Base-by-base conservation (phyloP, 2,888 invertebrate genomes). In the Hartigia nigra region DNA sequence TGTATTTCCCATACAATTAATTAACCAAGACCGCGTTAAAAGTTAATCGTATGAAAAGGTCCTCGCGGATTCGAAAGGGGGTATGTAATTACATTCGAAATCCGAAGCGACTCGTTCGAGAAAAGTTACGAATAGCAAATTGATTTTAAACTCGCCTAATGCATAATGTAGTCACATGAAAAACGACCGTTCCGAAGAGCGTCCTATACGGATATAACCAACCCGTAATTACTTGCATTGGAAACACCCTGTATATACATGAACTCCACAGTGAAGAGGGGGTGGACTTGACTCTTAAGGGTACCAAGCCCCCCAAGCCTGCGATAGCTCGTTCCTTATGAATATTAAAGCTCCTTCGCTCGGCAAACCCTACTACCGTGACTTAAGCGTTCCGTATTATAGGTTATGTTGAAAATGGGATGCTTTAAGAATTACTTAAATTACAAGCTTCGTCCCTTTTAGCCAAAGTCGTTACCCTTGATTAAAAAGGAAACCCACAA, bases 151-250 rank as follows among this genome's bases (percentile, higher is more conserved):
- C 76, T 76, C 77, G 70, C 55, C 79, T 55, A 35, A 80, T 80
- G 79, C 81, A 81, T 76, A 79, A 81, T 77, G 79, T 72, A 81
- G 72, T n/a, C 77, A 69, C 72, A 70, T 76, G 77, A 75, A 76
- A 77, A 76, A 76, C 69, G 75, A 31, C 79, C 70, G 32, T 37
- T 74, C 32, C 36, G 77, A 32, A 23, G 36, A 34, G 31, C 77
- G n/a, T 55, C 69, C 70, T 35, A 39, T 36, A 14, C 4, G 4
- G 1, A 34, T 23, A 23, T 9, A 32, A 3, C 5, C 9, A 23
- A 23, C 39, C 23, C 9, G 39, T 31, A 72, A 72, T 72, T 72
- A 72, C 72, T 72, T 32, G 72, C 72, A 32, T 72, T 72, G 72
- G 72, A 72, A 72, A 31, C 31, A 72, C 72, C 72, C 31, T n/a